A percentile compares a stretch with the other conserved stretches of the same genome.
phyloP scores from a whole-genome alignment of 2,797 vertebrate genomes.

The Decapterus maruadsi region DNA sequence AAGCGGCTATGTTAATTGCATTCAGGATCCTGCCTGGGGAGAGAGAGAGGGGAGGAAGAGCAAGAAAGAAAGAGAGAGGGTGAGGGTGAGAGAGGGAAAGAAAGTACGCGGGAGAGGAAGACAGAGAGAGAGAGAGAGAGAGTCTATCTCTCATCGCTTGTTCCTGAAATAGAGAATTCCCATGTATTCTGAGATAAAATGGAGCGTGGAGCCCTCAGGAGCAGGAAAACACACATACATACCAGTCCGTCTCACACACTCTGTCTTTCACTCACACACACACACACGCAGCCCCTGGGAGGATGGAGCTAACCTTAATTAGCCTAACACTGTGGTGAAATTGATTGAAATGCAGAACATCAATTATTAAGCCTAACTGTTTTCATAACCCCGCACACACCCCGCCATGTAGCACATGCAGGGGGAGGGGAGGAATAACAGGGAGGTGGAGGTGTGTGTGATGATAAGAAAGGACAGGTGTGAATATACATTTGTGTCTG shows the following conservation, averaged over 20 bases:
- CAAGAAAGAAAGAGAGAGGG: constrained; percentile 63
- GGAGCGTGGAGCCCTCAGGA: constrained; percentile 83
- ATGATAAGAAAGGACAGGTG: constrained; percentile 65
- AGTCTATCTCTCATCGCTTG: constrained; percentile 86
- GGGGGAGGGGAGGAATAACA: constrained; percentile 65
- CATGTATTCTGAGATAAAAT: constrained; percentile 89
- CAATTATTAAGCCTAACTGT: constrained; percentile 90
- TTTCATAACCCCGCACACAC: constrained; percentile 85
- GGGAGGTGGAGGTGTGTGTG: constrained; percentile 58
- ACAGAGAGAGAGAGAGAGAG: constrained; percentile 35
- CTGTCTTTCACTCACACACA: constrained; percentile 59
- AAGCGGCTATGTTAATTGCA: constrained; percentile 96
- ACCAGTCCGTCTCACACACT: constrained; percentile 30
- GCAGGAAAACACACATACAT: constrained; percentile 64
- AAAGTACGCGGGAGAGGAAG: not conserved
- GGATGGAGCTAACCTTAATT: constrained; percentile 96
- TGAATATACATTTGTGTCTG: constrained; percentile 34
- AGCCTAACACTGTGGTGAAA: constrained; percentile 92
- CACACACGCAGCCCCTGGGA: constrained; percentile 90
- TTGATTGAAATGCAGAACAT: constrained; percentile 94
- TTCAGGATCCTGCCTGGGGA: constrained; percentile 92
- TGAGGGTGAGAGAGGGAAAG: constrained; percentile 2
- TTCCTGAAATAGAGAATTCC: constrained; percentile 96
- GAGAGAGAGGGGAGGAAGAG: constrained; percentile 80
- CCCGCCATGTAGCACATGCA: constrained; percentile 79